These are phyloP conservation scores for Cephus nigrinus DNA, from an alignment of 2,888 invertebrate species.

Conservation along the genomic window DNA sequence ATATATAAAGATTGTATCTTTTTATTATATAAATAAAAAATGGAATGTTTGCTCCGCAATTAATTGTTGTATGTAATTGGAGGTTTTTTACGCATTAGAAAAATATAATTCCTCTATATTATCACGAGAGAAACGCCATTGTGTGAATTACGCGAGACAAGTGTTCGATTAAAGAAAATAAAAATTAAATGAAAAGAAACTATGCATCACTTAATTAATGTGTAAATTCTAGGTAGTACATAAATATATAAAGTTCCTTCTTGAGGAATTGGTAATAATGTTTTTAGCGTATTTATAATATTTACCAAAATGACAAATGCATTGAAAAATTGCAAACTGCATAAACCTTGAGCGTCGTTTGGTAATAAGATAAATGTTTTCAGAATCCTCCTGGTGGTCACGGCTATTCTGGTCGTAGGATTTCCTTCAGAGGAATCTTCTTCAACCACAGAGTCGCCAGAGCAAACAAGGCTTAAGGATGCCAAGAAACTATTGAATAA, in stretches of 20 bases:
- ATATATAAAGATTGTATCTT: neutral
- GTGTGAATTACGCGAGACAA: neutral
- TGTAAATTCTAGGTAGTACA: neutral
- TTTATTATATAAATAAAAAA: neutral
- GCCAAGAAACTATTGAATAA: conserved; percentile 74
- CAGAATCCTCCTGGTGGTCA: neutral
- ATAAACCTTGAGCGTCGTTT: neutral
- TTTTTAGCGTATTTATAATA: neutral
- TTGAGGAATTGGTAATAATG: too few species aligned
- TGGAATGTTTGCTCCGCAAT: too few species aligned
- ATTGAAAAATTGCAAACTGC: neutral
- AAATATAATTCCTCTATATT: neutral
- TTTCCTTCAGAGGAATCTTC: neutral
- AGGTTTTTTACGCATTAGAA: neutral
- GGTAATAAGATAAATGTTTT: neutral
- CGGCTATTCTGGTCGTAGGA: neutral
- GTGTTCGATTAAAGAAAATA: neutral
- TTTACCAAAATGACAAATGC: neutral
- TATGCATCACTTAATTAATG: neutral
- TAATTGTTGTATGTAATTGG: neutral
- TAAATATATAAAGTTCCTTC: too few species aligned
- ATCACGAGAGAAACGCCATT: neutral
- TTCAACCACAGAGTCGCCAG: neutral
- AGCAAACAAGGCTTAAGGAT: conserved; percentile 41
- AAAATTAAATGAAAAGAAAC: neutral